Percentiles rank a stretch among this genome's conserved stretches.
phyloP scores from a whole-genome alignment of 2,797 vertebrate species.

The Anableps anableps region DNA sequence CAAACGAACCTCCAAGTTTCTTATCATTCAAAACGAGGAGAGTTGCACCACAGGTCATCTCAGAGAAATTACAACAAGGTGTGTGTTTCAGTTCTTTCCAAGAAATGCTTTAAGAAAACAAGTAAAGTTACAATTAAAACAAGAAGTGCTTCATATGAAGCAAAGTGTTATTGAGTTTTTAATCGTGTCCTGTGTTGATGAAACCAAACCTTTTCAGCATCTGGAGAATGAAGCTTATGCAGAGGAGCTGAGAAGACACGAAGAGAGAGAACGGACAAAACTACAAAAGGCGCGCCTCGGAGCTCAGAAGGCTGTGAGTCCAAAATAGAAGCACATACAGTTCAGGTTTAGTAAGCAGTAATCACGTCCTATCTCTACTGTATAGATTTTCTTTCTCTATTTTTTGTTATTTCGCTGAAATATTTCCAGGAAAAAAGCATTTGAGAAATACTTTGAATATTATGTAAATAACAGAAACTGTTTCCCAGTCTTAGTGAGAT shows the following conservation, averaged over 20 bases:
- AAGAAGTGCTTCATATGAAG: background rate
- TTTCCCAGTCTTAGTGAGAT: background rate
- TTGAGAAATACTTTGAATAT: background rate
- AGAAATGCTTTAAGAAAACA: background rate
- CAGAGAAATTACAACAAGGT: constrained; percentile 60
- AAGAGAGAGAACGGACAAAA: constrained; percentile 77
- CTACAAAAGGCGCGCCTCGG: constrained; percentile 77
- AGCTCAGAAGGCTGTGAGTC: constrained; percentile 81
- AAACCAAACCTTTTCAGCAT: constrained; percentile 61
- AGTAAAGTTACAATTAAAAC: background rate
- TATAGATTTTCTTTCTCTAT: background rate
- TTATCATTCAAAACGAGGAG: constrained; percentile 37
- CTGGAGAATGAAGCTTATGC: constrained; percentile 80
- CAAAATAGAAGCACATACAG: no score
- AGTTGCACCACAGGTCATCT: constrained; percentile 65
- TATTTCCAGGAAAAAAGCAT: background rate
- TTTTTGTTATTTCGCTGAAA: background rate
- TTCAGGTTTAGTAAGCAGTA: no score
- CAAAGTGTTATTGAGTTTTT: background rate
- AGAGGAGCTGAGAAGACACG: constrained; percentile 83
- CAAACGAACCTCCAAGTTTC: constrained; percentile 42
- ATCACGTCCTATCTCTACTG: background rate
- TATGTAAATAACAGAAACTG: background rate
- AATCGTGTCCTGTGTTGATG: background rate
- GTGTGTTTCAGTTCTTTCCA: background rate